Conservation (phyloP, 2,888 invertebrate genomes). For the Hypsopygia costalis region DNA sequence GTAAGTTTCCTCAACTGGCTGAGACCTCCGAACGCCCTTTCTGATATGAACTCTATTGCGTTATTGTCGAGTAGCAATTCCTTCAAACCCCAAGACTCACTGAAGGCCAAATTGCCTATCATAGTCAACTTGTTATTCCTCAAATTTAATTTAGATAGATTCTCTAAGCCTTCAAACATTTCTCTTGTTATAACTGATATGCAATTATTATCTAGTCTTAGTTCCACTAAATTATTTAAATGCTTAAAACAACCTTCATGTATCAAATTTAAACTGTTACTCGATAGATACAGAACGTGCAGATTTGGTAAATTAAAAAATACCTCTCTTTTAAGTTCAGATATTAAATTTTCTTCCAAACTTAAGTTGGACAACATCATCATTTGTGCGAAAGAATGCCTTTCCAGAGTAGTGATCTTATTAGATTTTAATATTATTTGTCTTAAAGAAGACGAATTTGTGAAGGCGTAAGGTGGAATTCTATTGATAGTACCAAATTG, state of each 20-base stretch:
- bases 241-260: conserved; percentile 92
- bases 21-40: conserved; percentile 88
- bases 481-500: conserved; percentile 87
- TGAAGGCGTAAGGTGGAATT: conserved; percentile 87
- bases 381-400: conserved; percentile 87
- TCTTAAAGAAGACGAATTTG: conserved; percentile 85
- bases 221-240: conserved; percentile 85
- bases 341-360: conserved; percentile 88
- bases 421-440: conserved; percentile 86
- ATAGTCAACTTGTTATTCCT: conserved; percentile 87
- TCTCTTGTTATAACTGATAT: conserved; percentile 88
- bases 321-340: conserved; percentile 86
- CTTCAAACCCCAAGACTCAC: conserved; percentile 86
- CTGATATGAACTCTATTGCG: conserved; percentile 85
- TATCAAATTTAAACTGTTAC: conserved; percentile 90
- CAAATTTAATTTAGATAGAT: conserved; percentile 86
- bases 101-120: conserved; percentile 89
- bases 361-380: conserved; percentile 85
- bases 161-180: conserved; percentile 87
- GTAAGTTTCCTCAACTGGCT: conserved; percentile 85
- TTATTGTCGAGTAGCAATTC: conserved; percentile 86
- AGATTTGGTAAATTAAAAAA: conserved; percentile 87
- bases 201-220: conserved; percentile 89
- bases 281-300: conserved; percentile 88
- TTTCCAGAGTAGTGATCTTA: conserved; percentile 83